Percentiles rank a stretch among this genome's conserved stretches.
These are phyloP conservation scores for Orchesella flavescens DNA, from an alignment of 2,888 invertebrate species.

Conservation along the genomic window DNA sequence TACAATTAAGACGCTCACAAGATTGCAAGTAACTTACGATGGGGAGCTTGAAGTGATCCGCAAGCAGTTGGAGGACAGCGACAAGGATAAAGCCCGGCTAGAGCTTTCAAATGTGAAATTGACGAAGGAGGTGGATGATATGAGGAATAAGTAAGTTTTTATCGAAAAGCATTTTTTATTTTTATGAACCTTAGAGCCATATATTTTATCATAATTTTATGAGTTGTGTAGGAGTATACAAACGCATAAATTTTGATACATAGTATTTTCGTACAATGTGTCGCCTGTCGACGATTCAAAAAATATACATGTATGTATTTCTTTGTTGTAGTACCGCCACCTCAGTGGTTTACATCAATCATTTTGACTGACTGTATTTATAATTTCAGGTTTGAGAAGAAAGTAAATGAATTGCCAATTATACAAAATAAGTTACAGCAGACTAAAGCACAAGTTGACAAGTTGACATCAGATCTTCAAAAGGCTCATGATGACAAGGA, in stretches of 20 bases:
- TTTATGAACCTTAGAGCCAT: too few species aligned
- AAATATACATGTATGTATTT: too few species aligned
- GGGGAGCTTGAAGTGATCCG: conserved; percentile 65
- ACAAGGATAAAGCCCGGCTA: conserved; percentile 63
- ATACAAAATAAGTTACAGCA: conserved; percentile 64
- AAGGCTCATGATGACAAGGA: conserved; percentile 66
- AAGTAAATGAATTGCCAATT: conserved; percentile 63
- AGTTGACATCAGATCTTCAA: conserved; percentile 64
- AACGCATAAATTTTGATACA: too few species aligned
- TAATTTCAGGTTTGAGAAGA: conserved; percentile 64
- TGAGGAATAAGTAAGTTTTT: conserved; percentile 59
- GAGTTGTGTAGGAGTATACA: too few species aligned
- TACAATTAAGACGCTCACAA: conserved; percentile 65
- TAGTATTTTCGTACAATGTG: too few species aligned
- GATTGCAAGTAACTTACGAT: conserved; percentile 66
- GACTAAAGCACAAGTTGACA: conserved; percentile 64
- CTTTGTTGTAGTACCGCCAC: too few species aligned
- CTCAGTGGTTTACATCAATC: too few species aligned
- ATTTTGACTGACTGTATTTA: neutral
- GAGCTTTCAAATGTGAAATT: conserved; percentile 59
- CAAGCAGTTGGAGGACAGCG: conserved; percentile 64
- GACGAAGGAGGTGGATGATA: conserved; percentile 65
- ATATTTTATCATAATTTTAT: too few species aligned
- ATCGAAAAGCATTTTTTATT: neutral
- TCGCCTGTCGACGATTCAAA: too few species aligned